These are phyloP conservation scores for Natrix natrix DNA, from an alignment of 2,797 vertebrate genomes.

Conservation along the genomic window DNA sequence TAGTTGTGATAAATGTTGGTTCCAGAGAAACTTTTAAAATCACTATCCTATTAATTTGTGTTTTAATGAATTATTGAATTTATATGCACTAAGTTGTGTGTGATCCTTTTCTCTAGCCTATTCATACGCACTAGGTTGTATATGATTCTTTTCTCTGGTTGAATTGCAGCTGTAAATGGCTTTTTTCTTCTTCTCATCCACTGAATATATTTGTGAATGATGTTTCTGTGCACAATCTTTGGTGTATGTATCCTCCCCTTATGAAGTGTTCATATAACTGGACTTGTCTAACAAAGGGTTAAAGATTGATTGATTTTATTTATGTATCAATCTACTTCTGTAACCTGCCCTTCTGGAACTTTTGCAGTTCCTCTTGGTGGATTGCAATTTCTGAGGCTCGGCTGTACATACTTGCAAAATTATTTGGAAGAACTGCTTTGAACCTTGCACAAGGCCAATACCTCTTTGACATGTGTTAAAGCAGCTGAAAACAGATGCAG, in stretches of 20 bases:
- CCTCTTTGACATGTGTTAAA: not conserved
- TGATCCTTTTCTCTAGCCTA: not conserved
- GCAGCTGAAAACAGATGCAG: not conserved
- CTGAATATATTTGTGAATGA: not conserved
- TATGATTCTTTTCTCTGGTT: not conserved
- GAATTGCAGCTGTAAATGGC: not conserved
- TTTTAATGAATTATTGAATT: not conserved
- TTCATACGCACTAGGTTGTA: not conserved
- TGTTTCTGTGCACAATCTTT: not conserved
- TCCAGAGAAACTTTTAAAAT: not conserved
- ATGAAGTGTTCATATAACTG: not conserved
- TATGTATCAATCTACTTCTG: not conserved
- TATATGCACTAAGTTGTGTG: not conserved
- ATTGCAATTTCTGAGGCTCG: not conserved
- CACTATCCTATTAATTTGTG: not conserved
- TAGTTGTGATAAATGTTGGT: not conserved
- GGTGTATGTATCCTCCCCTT: not conserved
- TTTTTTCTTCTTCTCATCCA: not conserved
- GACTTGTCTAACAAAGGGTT: not conserved
- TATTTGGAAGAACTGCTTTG: not conserved
- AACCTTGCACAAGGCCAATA: not conserved
- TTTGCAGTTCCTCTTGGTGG: not conserved
- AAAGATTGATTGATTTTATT: not conserved
- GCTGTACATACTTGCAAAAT: not conserved
- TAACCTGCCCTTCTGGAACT: not conserved